These are phyloP conservation scores for Thunnus albacares DNA, from an alignment of 2,797 vertebrate species.

Conservation along the genomic window DNA sequence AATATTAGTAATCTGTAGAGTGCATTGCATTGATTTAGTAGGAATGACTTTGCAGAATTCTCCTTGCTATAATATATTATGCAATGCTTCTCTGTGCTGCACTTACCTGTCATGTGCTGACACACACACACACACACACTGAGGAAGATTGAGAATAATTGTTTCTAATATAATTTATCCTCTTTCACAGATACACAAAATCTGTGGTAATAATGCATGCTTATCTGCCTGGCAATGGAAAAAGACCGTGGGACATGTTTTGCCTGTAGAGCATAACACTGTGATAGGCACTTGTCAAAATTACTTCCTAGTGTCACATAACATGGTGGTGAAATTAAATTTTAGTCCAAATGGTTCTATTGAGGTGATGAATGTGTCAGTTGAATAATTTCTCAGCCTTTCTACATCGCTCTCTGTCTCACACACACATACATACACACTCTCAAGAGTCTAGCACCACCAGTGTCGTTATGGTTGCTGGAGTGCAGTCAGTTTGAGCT, in stretches of 20 bases:
- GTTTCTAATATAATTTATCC: conserved; percentile 26
- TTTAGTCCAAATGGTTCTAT: conserved; percentile 37
- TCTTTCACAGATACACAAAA: conserved; percentile 43
- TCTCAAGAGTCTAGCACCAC: conserved; percentile 42
- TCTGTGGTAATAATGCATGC: conserved; percentile 28
- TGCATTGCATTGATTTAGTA: conserved; percentile 54
- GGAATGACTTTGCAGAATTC: conserved; percentile 51
- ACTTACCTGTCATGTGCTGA: conserved; percentile 13
- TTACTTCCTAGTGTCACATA: conserved; percentile 33
- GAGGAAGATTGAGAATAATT: conserved; percentile 41
- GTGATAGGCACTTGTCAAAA: conserved; percentile 45
- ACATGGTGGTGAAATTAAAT: conserved; percentile 29
- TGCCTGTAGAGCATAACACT: conserved; percentile 25
- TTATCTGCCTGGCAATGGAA: conserved; percentile 27
- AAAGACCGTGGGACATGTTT: conserved; percentile 38
- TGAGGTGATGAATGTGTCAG: conserved; percentile 28
- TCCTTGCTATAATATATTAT: conserved; percentile 26
- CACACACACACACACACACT: conserved; percentile 7
- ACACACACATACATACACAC: conserved; percentile 6
- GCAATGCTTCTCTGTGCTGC: conserved; percentile 26
- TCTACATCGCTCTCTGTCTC: conserved; percentile 19
- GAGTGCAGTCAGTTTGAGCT: conserved; percentile 63
- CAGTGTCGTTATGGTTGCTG: conserved; percentile 28
- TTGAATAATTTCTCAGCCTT: conserved; percentile 24
- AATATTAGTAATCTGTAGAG: conserved; percentile 47